Evolutionary conservation across 2,888 invertebrate genomes (phyloP).

Genomic region (Polietes domitor): DNA sequence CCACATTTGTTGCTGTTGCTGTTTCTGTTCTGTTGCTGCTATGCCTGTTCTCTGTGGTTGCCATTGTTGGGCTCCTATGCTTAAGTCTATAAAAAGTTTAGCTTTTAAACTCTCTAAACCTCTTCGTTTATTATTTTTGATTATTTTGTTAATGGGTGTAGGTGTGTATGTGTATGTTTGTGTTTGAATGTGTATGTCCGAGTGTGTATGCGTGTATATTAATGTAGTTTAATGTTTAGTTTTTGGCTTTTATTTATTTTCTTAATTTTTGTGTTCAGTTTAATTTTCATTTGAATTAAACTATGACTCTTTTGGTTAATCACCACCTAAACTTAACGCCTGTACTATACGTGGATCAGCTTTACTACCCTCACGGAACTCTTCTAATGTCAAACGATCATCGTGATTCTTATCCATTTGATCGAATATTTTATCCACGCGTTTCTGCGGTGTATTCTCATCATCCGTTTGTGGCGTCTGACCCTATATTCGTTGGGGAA

Average conservation of each 20-base stretch:
- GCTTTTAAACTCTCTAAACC: slow-evolving; percentile 40
- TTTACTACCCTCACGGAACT: slow-evolving; percentile 98
- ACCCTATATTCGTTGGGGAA: slow-evolving; percentile 83
- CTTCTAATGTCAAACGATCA: slow-evolving; percentile 96
- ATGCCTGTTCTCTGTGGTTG: not conserved
- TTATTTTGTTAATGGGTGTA: slow-evolving; percentile 45
- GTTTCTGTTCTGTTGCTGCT: not conserved
- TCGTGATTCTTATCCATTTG: slow-evolving; percentile 99
- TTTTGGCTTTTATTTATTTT: slow-evolving; percentile 61
- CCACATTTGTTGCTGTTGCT: not conserved
- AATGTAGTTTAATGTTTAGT: slow-evolving; percentile 14
- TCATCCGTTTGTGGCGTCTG: slow-evolving; percentile 92
- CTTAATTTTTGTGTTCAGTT: slow-evolving; percentile 55
- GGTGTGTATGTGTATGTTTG: slow-evolving; percentile 48
- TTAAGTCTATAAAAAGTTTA: slow-evolving; percentile 23
- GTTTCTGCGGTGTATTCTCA: slow-evolving; percentile 94
- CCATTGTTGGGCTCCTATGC: not conserved
- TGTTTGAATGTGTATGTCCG: slow-evolving; percentile 47
- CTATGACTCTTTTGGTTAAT: slow-evolving; percentile 81
- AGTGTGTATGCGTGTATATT: slow-evolving; percentile 44
- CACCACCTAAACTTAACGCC: slow-evolving; percentile 91
- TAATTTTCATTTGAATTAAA: slow-evolving; percentile 70
- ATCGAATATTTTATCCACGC: slow-evolving; percentile 98
- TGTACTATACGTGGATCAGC: slow-evolving; percentile 98
- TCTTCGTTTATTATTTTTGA: slow-evolving; percentile 48